Base-by-base conservation (phyloP, 2,797 vertebrate genomes). In the Paratrypauchen microcephalus region DNA sequence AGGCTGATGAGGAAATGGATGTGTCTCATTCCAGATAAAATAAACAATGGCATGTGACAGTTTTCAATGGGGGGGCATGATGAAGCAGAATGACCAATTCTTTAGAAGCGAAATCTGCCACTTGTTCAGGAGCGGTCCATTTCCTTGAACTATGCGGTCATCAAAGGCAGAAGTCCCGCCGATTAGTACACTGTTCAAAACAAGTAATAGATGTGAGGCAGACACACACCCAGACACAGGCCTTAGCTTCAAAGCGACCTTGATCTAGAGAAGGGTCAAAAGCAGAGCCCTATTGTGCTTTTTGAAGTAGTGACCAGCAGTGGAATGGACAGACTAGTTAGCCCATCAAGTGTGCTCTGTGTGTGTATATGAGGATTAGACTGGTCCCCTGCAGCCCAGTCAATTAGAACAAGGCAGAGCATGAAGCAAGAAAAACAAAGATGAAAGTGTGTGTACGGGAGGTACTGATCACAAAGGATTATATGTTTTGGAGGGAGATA, bases 301-400 rank as follows among this genome's bases (percentile, higher is more conserved):
- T 90, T 91, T 91, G 90, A 91, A 86, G 86, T 87, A 47, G 75
- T 88, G 88, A 91, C 85, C 90, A 69, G 73, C 58, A 48, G 19
- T 4, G 71, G 69, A 75, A 77, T 86, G 78, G 69, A 87, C 78
- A 61, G 86, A 82, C 87, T 87, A 87, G 79, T 86, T 78, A 75
- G 78, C 66, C 45, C 61, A 75, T 65, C 47, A 80, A 70, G 77
- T 69, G 76, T 73, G 77, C 76, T 52, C 61, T 30, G 16, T 71
- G 74, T 26, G 54, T 66, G 36, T 39, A 11, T 41, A 11, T 41
- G 73, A 58, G 81, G 84, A 85, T 87, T 86, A 88, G 68, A 74
- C 54, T 72, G 76, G 56, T 69, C 77, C 68, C 71, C 70, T 66
- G 77, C 74, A 74, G 74, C 78, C 73, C 63, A 45, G 76, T 78